These are phyloP conservation scores for Macaria liturata DNA, from an alignment of 2,888 invertebrate genomes.

Conservation along the genomic window DNA sequence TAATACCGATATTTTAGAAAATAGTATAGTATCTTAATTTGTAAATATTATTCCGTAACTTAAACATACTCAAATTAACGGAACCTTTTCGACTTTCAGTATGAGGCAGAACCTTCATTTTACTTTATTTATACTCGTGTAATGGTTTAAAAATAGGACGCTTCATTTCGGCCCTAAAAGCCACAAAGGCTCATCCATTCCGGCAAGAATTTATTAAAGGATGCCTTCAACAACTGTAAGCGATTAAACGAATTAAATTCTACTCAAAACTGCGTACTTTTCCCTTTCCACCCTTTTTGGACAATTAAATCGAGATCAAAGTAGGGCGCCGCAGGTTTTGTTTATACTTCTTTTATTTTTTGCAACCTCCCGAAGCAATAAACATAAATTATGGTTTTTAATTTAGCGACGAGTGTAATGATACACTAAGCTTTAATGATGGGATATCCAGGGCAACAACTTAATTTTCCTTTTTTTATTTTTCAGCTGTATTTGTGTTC, in stretches of 20 bases:
- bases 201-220: constrained; percentile 36
- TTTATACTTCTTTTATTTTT: constrained; percentile 45
- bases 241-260: constrained; percentile 58
- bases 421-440: constrained; percentile 32
- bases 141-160: no score
- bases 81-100: no score
- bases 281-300: constrained; percentile 50
- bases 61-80: no score
- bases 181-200: constrained; percentile 27
- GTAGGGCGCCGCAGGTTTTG: constrained; percentile 44
- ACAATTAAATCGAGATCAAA: constrained; percentile 70
- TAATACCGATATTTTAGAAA: no score
- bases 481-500: constrained; percentile 22
- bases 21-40: no score
- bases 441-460: constrained; percentile 26
- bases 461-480: constrained; percentile 28
- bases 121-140: no score
- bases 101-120: no score
- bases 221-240: constrained; percentile 41
- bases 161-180: constrained; percentile 2
- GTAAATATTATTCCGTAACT: no score
- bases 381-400: constrained; percentile 77
- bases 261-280: constrained; percentile 42
- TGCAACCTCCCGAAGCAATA: constrained; percentile 56
- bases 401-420: constrained; percentile 49